Percentiles rank a stretch among this genome's conserved stretches.
phyloP scores from a whole-genome alignment of 37 sponge, comb jelly and placozoan genomes.

The Petrosia ficiformis region DNA sequence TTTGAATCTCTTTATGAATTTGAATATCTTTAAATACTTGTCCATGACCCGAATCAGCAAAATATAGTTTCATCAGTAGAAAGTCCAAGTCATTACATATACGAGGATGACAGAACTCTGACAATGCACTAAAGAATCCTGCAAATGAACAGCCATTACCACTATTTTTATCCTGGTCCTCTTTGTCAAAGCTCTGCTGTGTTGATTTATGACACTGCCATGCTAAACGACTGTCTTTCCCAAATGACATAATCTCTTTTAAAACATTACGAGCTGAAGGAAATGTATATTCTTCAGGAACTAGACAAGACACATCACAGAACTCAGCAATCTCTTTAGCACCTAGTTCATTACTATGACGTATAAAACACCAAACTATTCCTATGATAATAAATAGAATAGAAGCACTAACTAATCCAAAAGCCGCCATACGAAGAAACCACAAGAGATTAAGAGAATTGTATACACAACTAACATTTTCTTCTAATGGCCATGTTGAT shows the following conservation, averaged over 20 bases:
- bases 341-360: slow-evolving; percentile 39
- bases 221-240: background rate
- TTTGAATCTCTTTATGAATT: slow-evolving; percentile 5
- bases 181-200: background rate
- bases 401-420: background rate
- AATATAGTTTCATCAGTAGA: slow-evolving; percentile 25
- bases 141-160: background rate
- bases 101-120: slow-evolving; percentile 2
- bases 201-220: too few species aligned
- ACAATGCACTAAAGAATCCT: background rate
- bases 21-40: slow-evolving; percentile 32
- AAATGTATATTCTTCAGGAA: slow-evolving; percentile 20
- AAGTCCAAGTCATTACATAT: slow-evolving; percentile 48
- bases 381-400: slow-evolving; percentile 17
- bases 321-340: slow-evolving; percentile 25
- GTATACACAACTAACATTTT: slow-evolving; percentile 7
- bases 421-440: background rate
- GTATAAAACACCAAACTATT: slow-evolving; percentile 25
- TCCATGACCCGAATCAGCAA: slow-evolving; percentile 10
- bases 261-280: background rate
- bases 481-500: background rate
- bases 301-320: slow-evolving; percentile 31
- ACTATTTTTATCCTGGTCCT: background rate
- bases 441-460: background rate
- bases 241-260: background rate